phyloP scores from a whole-genome alignment of 2,113 vertebrate species.

The Catharus minimus region DNA sequence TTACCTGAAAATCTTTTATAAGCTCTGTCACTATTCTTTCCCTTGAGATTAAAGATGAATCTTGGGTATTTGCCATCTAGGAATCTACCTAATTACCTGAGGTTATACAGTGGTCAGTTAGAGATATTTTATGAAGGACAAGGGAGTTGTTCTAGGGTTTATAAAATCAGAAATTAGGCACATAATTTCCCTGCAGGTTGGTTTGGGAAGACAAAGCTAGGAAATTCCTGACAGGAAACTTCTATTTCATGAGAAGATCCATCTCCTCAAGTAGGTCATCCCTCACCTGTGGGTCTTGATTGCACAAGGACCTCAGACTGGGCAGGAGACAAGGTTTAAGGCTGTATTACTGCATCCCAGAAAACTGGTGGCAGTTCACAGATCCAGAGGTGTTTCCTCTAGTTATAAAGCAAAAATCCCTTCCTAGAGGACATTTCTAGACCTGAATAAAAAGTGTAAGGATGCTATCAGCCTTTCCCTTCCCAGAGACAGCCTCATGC shows the following conservation, averaged over 20 bases:
- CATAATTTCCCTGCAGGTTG: background rate
- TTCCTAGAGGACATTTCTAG: background rate
- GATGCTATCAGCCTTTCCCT: background rate
- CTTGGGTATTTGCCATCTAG: background rate
- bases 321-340: background rate
- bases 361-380: background rate
- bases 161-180: background rate
- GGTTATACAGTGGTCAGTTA: background rate
- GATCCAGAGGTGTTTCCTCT: background rate
- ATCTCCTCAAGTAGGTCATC: background rate
- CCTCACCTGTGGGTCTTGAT: background rate
- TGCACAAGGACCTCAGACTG: background rate
- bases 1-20: conserved; percentile 43
- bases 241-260: background rate
- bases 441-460: background rate
- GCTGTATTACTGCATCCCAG: background rate
- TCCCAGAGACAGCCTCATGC: background rate
- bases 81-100: conserved; percentile 23
- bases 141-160: background rate
- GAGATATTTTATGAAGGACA: background rate
- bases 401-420: background rate
- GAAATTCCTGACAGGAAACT: background rate
- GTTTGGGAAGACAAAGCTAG: background rate
- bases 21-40: background rate
- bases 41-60: background rate